phyloP scores from a whole-genome alignment of 2,113 vertebrate species.

The Odontophorus gujanensis region DNA sequence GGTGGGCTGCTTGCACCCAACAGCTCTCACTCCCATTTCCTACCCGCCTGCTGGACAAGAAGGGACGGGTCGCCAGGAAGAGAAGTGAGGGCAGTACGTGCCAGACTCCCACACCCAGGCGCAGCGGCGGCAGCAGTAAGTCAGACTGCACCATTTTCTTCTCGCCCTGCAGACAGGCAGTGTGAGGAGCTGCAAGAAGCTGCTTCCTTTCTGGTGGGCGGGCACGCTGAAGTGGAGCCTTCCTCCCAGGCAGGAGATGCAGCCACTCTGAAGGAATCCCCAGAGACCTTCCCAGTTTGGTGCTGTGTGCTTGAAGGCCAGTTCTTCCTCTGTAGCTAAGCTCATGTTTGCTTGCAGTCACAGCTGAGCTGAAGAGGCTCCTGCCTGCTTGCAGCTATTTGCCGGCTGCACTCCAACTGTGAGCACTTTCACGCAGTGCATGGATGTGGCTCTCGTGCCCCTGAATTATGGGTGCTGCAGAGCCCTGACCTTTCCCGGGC shows the following conservation, averaged over 20 bases:
- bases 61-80: neutral
- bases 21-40: neutral
- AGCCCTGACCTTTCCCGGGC: slow-evolving; percentile 69
- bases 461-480: slow-evolving; percentile 69
- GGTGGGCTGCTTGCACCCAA: slow-evolving; percentile 22
- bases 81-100: slow-evolving; percentile 1
- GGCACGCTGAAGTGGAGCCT: slow-evolving; percentile 70
- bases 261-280: slow-evolving; percentile 76
- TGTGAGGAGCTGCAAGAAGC: slow-evolving; percentile 66
- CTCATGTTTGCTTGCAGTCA: neutral
- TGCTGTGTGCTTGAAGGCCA: slow-evolving; percentile 61
- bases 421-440: neutral
- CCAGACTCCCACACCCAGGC: slow-evolving; percentile 47
- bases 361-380: slow-evolving; percentile 38
- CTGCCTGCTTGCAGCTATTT: slow-evolving; percentile 7
- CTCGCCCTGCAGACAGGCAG: slow-evolving; percentile 74
- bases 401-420: neutral
- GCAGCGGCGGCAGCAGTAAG: slow-evolving; percentile 70
- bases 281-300: slow-evolving; percentile 64
- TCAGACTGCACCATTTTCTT: slow-evolving; percentile 87
- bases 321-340: neutral
- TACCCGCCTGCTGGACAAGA: neutral
- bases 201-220: slow-evolving; percentile 36
- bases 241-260: slow-evolving; percentile 73
- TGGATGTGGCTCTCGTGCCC: neutral